A percentile compares a stretch with the other conserved stretches of the same genome.
These are phyloP conservation scores for Drosophila fungiperda DNA, from an alignment of 2,888 invertebrate species.

Conservation along the genomic window DNA sequence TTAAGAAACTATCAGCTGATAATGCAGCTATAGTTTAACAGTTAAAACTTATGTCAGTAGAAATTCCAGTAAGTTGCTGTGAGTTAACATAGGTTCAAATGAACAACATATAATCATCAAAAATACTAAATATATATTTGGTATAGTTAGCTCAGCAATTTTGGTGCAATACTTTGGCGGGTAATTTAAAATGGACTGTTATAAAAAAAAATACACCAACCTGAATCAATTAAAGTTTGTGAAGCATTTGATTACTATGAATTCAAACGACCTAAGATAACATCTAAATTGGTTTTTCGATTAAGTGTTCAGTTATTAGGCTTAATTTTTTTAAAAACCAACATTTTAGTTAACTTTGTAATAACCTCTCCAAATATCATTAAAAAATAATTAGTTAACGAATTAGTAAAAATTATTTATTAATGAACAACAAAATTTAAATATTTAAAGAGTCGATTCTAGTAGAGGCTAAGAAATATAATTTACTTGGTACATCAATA, in stretches of 20 bases:
- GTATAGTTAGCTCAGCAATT: not conserved
- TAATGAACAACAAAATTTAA: not conserved
- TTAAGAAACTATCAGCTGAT: not conserved
- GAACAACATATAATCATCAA: not conserved
- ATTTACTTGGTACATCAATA: not conserved
- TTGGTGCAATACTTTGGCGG: not conserved
- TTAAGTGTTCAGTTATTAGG: not conserved
- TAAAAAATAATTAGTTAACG: not conserved
- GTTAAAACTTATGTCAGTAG: not conserved
- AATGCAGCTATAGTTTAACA: not conserved
- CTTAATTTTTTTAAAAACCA: not conserved
- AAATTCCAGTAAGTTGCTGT: not conserved
- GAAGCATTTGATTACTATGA: not conserved
- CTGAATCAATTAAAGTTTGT: not conserved
- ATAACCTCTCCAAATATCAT: not conserved
- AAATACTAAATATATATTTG: constrained; percentile 2
- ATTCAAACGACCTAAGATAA: not conserved
- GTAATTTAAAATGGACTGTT: constrained; percentile 11
- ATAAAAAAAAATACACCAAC: not conserved
- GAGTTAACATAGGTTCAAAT: not conserved
- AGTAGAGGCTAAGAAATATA: not conserved
- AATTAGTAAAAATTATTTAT: not conserved
- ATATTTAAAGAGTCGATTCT: not conserved
- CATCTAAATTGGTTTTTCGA: not conserved
- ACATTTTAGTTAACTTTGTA: not conserved